Conservation (phyloP, 2,888 invertebrate genomes). For the Heliconius ismenius region DNA sequence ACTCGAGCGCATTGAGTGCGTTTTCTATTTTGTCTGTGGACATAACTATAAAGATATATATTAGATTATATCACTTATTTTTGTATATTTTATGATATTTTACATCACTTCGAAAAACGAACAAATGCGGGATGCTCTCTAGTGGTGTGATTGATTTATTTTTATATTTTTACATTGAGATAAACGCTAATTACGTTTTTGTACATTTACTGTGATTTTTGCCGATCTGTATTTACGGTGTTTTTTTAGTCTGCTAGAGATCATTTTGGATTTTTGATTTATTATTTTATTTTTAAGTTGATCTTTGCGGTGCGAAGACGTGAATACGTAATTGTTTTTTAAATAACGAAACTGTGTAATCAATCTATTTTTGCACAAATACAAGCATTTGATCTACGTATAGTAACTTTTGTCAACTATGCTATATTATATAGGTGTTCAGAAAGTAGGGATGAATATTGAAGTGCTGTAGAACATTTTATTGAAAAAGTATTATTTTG, state of each 20-base stretch:
- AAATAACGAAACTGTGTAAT: not conserved
- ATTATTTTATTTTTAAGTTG: not conserved
- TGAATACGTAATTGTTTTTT: not conserved
- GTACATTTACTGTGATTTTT: constrained; percentile 41
- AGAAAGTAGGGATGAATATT: not conserved
- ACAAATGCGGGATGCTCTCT: constrained; percentile 45
- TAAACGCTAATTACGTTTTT: constrained; percentile 27
- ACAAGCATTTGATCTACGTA: not conserved
- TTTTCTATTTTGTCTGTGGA: not conserved
- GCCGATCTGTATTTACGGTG: constrained; percentile 35
- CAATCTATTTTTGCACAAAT: not conserved
- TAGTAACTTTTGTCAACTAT: not conserved
- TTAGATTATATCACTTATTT: constrained; percentile 1
- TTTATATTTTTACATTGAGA: constrained; percentile 37
- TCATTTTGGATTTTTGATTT: not conserved
- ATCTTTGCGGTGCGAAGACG: constrained; percentile 20
- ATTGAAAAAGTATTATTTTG: not conserved
- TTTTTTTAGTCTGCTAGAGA: constrained; percentile 16
- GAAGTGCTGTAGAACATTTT: not conserved
- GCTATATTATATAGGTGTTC: not conserved
- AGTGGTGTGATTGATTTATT: constrained; percentile 42
- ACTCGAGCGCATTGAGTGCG: constrained; percentile 30
- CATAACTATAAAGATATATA: not conserved
- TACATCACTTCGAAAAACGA: not conserved
- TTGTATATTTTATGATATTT: constrained; percentile 11